A percentile compares a stretch with the other conserved stretches of the same genome.
Evolutionary conservation across 2,888 invertebrate genomes (phyloP).

Genomic region (Drosophila mettleri): DNA sequence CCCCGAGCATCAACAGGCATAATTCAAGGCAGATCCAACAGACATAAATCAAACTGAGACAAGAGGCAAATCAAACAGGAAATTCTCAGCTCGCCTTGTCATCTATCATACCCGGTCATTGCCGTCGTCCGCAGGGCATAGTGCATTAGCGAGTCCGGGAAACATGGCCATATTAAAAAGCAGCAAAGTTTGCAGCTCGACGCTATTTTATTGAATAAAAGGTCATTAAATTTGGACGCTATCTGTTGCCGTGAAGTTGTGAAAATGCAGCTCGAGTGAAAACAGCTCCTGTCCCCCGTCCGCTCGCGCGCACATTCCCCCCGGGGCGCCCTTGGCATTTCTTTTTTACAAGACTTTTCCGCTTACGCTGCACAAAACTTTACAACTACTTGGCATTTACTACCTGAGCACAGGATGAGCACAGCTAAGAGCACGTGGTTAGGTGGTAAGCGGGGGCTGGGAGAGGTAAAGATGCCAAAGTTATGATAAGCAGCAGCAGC

Average conservation of each 20-base stretch:
- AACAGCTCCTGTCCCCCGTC: not conserved
- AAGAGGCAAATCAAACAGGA: no score
- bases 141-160: not conserved
- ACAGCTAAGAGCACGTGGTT: not conserved
- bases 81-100: not conserved
- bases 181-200: slow-evolving; percentile 53
- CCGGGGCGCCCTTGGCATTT: slow-evolving; percentile 39
- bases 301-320: not conserved
- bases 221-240: slow-evolving; percentile 81
- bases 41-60: no score
- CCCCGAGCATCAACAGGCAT: no score
- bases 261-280: slow-evolving; percentile 50
- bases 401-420: slow-evolving; percentile 56
- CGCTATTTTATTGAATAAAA: slow-evolving; percentile 79
- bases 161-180: slow-evolving; percentile 14
- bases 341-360: slow-evolving; percentile 77
- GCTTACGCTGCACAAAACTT: slow-evolving; percentile 70
- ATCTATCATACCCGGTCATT: not conserved
- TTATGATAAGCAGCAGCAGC: slow-evolving; percentile 77
- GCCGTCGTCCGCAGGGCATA: not conserved
- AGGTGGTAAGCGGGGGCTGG: not conserved
- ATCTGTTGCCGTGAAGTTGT: slow-evolving; percentile 75
- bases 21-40: no score
- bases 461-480: slow-evolving; percentile 45
- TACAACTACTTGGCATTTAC: slow-evolving; percentile 79